Conservation (phyloP, 2,113 vertebrate species). For the Myrmophylax atrothorax region DNA sequence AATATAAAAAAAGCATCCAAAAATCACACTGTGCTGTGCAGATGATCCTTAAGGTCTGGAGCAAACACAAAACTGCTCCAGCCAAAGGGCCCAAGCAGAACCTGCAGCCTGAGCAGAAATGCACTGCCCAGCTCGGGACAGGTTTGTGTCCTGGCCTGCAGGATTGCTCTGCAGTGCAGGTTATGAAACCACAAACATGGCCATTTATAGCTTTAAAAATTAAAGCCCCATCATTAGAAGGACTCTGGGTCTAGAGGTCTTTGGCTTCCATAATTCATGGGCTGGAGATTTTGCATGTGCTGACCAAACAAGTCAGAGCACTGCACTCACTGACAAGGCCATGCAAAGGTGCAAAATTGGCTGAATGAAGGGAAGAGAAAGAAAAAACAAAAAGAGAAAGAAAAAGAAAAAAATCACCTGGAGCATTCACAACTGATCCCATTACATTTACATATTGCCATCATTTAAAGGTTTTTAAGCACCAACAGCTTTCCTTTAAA, state of each 20-base stretch:
- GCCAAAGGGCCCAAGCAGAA: neutral
- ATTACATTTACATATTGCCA: neutral
- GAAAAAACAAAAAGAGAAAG: too few species aligned
- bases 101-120: neutral
- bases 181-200: neutral
- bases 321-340: neutral
- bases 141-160: neutral
- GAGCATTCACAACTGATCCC: neutral
- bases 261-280: constrained; percentile 39
- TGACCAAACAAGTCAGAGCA: constrained; percentile 12
- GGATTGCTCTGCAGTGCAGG: neutral
- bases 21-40: neutral
- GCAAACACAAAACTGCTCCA: neutral
- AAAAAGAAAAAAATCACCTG: neutral
- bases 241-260: constrained; percentile 3
- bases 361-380: neutral
- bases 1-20: neutral
- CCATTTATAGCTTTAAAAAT: neutral
- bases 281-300: neutral
- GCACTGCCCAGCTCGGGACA: rapidly evolving
- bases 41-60: neutral
- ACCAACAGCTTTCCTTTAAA: neutral
- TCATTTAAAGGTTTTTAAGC: neutral
- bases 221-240: neutral
- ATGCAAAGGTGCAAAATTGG: neutral